These are phyloP conservation scores for Andrena trimmerana DNA, from an alignment of 2,888 invertebrate genomes.

Conservation along the genomic window DNA sequence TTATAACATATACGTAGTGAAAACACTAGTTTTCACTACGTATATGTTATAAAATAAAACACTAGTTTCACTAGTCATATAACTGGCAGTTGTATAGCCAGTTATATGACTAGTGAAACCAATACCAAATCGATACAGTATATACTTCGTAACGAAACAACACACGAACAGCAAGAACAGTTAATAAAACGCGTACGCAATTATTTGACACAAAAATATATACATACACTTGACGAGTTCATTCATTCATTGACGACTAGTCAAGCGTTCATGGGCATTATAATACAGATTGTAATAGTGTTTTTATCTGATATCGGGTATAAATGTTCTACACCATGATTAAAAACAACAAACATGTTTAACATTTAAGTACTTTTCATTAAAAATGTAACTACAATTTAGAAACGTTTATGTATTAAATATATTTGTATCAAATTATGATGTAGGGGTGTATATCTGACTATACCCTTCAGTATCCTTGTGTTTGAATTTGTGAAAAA, in stretches of 20 bases:
- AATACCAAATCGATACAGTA: not conserved
- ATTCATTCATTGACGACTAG: not conserved
- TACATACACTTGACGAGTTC: not conserved
- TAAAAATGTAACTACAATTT: no score
- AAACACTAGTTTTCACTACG: no score
- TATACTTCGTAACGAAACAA: conserved; percentile 16
- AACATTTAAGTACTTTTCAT: no score
- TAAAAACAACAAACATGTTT: not conserved
- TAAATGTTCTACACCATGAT: not conserved
- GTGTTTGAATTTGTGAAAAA: no score
- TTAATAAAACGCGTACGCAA: not conserved
- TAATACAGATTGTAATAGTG: conserved; percentile 14
- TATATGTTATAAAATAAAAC: no score
- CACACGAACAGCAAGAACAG: not conserved
- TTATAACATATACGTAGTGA: not conserved
- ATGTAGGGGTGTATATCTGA: no score
- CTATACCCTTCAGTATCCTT: no score
- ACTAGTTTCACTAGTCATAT: no score
- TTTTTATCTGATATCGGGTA: conserved; percentile 7
- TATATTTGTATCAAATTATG: no score
- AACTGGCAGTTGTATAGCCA: not conserved
- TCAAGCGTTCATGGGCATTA: not conserved
- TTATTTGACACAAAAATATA: not conserved
- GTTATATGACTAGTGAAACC: not conserved
- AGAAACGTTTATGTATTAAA: no score